Base-by-base conservation (phyloP, 2,113 vertebrate genomes). In the Herpailurus yagouaroundi region DNA sequence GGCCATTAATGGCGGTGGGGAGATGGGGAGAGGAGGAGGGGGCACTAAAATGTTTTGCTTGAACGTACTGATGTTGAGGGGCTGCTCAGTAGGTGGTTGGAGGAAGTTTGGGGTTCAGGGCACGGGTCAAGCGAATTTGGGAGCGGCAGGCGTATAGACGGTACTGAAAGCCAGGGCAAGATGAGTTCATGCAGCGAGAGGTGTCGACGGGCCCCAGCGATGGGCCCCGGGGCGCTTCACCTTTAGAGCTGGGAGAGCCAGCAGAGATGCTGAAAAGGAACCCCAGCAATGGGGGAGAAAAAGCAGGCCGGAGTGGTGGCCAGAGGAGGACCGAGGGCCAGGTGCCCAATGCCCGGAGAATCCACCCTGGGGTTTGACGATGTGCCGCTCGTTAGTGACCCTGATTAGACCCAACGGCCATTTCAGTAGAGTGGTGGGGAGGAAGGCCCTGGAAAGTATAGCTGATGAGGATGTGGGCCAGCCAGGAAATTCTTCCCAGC, bases 391-490 rank as follows among this genome's bases (percentile, higher is more conserved):
- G 57, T 48, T 12, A 23, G 81, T 5, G 29, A 81, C 77, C 69
- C 50, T 19, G 27, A 14, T 36, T 14, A 27, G 41, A 52, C 38
- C 41, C 50, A 41, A 76, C 5, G 27, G 19, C 66, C 41, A 2
- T 73, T 11, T 23, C 36, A 16, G 60, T 14, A 31, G 66, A 33
- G 81, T 1, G 0, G 23, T 6, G 27, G 64, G 5, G 9, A 60
- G 6, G 29, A 38, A 5, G 48, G 38, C 15, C 60, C 55, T 60
- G 29, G 52, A 27, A 48, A 69, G 50, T 27, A 3, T 0, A 23
- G n/a, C 1, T 3, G 7, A 19, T 2, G 15, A 87, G 6, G 15
- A 21, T 8, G 8, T 0, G 41, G 64, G 7, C 36, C 33, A 25
- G 7, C 63, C 19, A 36, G 89, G n/a, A 31, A 6, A 12, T 10